Base-by-base conservation (phyloP, 2,888 invertebrate genomes). In the Chrysolina oricalcia region DNA sequence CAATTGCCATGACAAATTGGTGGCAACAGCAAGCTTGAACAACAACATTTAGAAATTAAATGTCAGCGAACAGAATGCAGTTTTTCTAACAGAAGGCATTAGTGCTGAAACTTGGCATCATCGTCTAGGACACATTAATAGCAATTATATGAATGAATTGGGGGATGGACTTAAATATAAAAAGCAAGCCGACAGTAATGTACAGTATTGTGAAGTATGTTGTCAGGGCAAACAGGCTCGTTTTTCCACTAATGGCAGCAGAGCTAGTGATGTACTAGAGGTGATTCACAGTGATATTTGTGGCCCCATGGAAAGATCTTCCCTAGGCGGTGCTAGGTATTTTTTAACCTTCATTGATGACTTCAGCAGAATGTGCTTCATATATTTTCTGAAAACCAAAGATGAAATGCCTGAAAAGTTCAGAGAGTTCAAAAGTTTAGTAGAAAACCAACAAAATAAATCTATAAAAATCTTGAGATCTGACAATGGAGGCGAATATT, bases 341-440 rank as follows among this genome's bases (percentile, higher is more conserved):
- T 83, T 85, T 77, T 70, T 86, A 0, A 78, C 83, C 0, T 86
- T 87, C 72, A 77, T 85, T 0, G 86, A 87, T 80, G 86, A 87
- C 76, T 79, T 72, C 70, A 83, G 80, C 17, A 75, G 81, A 63
- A 83, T 80, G 80, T 76, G 74, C 19, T 81, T 81, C 76, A 79
- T 83, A 41, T 85, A 84, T 70, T 81, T 85, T 56, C 21, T 86
- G 10, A 85, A 83, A 70, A 69, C 63, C 1, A 86, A 86, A 71
- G 74, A 75, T 77, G 80, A 87, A 69, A 82, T 78, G 8, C 74
- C 76, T 62, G 67, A 78, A 43, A 73, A 72, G 41, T 84, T 83
- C 65, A 76, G 77, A 73, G 78, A 83, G 23, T 86, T 84, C 63
- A 83, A 84, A 75, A 40, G 65, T 17, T 48, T 80, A 65, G 83